Base-by-base conservation (phyloP, 2,113 vertebrate genomes). In the Bothrops jararaca region DNA sequence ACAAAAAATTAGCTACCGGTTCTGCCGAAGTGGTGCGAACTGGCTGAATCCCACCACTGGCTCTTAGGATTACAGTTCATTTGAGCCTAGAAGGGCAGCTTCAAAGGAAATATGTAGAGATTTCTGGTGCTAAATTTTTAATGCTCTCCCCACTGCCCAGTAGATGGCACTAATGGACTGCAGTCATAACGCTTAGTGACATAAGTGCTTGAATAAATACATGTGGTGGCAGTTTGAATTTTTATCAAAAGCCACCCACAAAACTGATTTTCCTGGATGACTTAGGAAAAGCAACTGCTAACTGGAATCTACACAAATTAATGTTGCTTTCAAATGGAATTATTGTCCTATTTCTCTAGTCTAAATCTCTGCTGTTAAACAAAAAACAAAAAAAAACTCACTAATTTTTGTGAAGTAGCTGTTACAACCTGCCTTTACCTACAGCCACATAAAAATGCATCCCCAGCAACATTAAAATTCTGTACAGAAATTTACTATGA, bases 121-220 rank as follows among this genome's bases (percentile, higher is more conserved):
- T 57, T 20, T 11, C 54, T 26, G 20, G 12, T 42, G 15, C 34
- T 85, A 29, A 85, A 4, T 20, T 89, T 85, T 94, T 92, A 92
- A 93, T 94, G 91, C 90, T 94, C 90, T 92, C 91, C 56, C 22
- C 85, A 8, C 0, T 60, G 92, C 85, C 86, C 97, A 42, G 93
- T 86, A 98, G 97, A 95, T 96, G 97, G 97, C 96, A 86, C 94
- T 92, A 94, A 92, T 0, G 95, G 95, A 97, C 94, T 88, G 89
- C 69, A 69, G 3, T 64, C 93, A 90, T 18, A 24, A 52, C 57
- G 9, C 52, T 86, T 53, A 4, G 86, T 95, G 91, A 87, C 26
- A 0, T 50, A 42, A 0, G 0, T 87, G 90, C 89, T 48, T 87
- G 53, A 53, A 90, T 87, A 92, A 50, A 89, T 57, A 69, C 23